Evolutionary conservation across 92 coral and sea anemone species (phyloP).

Genomic region (Paramuricea clavata): DNA sequence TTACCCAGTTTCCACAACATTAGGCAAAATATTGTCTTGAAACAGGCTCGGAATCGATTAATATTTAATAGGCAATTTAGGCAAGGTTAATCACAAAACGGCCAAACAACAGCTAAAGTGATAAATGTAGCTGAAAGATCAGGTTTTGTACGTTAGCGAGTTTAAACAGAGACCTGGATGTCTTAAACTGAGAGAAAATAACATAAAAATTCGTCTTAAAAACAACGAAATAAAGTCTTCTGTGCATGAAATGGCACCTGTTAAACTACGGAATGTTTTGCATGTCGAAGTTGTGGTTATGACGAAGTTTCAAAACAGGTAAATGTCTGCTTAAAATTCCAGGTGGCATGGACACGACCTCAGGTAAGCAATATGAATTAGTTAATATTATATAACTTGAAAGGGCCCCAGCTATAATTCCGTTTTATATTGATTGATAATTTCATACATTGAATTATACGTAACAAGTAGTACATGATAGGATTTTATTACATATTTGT

Average conservation of each 20-base stretch:
- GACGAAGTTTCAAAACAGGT: background rate
- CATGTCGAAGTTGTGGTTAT: background rate
- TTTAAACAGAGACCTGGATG: too few relatives aligned
- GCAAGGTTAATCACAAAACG: background rate
- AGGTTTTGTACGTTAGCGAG: background rate
- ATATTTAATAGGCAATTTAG: constrained; percentile 1
- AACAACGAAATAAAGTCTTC: background rate
- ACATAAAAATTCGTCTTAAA: background rate
- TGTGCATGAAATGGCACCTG: background rate
- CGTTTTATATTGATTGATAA: too few relatives aligned
- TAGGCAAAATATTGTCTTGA: background rate
- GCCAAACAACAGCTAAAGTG: background rate
- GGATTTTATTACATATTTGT: too few relatives aligned
- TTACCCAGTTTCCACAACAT: constrained; percentile 1
- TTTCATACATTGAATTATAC: too few relatives aligned
- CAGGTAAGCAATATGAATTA: background rate
- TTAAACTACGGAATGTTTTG: background rate
- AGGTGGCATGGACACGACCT: background rate
- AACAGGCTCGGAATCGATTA: background rate
- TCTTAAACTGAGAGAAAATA: too few relatives aligned
- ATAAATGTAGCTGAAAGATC: background rate
- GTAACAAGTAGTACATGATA: too few relatives aligned
- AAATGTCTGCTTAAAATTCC: background rate
- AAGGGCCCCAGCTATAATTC: too few relatives aligned
- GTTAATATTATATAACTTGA: too few relatives aligned